Evolutionary conservation across 2,797 vertebrate genomes (phyloP), one percentile per base, ranked within the genome.

Genomic region (Sebastes nivosus): DNA sequence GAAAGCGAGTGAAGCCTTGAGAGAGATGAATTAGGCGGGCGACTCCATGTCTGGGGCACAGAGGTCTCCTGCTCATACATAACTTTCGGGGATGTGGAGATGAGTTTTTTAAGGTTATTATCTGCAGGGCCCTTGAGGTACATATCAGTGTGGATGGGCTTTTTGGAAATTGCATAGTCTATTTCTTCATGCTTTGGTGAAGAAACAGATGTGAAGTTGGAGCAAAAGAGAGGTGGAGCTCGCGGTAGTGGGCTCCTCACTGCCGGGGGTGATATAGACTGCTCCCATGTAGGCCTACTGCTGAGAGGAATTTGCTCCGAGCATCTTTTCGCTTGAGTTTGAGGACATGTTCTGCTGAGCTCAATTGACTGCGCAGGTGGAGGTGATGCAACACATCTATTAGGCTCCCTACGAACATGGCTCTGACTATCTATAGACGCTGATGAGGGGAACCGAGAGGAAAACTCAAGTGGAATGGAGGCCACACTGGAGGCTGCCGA

Each of bases 401-500:
- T 24, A 4, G 83, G 63, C 34, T 90, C 79, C 34, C 78, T 80
- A 36, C 84, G 85, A 71, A 30, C 13, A 1, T 80, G 77, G 29
- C 59, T 84, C 63, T 84, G 91, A 81, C 71, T 86, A 32, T 93
- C 91, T 67, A 89, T 77, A 12, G 87, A 89, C 0, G 77, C 54
- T 16, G 90, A 89, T 20, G 94, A 87, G 65, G 93, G 85, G 68
- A 88, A 86, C 3, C 14, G 75, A 20, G 91, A 90, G 16, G 92
- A 91, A 58, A 90, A 74, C 76, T 92, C 88, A n/a, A 94, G 59
- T 27, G 93, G 93, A 64, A 96, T 92, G 13, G 95, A 95, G 65
- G 94, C 89, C 71, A 96, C 89, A 1, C 91, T 93, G 87, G 94
- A 95, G 72, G 96, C 95, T 10, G 95, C 95, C 36, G 94, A 95